These are phyloP conservation scores for Sarcophilus harrisii DNA, from an alignment of 2,797 vertebrate species.

Conservation along the genomic window DNA sequence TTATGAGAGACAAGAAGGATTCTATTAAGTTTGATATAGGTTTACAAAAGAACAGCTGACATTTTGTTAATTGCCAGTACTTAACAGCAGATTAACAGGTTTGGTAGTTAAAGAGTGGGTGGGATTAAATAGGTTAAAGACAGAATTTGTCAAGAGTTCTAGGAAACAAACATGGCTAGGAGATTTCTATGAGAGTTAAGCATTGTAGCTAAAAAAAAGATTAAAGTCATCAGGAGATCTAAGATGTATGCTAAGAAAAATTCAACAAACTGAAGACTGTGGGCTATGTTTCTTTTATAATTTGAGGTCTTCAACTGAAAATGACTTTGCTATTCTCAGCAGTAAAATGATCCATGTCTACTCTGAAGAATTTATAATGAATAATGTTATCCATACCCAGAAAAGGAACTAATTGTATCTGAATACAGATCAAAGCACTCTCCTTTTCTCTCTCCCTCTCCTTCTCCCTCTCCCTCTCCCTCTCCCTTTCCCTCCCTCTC, in stretches of 20 bases:
- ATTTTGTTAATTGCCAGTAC: not conserved
- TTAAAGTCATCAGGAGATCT: not conserved
- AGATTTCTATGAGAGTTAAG: not conserved
- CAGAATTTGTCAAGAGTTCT: not conserved
- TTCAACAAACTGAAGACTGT: not conserved
- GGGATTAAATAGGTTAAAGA: not conserved
- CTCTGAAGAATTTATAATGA: no score
- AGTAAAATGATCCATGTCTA: no score
- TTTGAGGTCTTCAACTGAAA: not conserved
- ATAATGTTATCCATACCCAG: no score
- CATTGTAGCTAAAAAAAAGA: not conserved
- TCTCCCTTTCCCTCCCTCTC: no score
- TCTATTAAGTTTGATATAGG: not conserved
- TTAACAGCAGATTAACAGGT: not conserved
- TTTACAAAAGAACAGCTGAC: not conserved
- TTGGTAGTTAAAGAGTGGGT: not conserved
- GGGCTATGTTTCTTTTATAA: not conserved
- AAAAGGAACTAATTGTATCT: no score
- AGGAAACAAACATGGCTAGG: not conserved
- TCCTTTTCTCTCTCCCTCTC: no score
- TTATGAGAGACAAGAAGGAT: not conserved
- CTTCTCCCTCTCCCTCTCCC: no score
- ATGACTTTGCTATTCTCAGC: no score
- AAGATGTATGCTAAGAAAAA: not conserved
- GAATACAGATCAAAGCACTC: no score